phyloP scores from a whole-genome alignment of 2,113 vertebrate species.

The Sylvilagus bachmani region DNA sequence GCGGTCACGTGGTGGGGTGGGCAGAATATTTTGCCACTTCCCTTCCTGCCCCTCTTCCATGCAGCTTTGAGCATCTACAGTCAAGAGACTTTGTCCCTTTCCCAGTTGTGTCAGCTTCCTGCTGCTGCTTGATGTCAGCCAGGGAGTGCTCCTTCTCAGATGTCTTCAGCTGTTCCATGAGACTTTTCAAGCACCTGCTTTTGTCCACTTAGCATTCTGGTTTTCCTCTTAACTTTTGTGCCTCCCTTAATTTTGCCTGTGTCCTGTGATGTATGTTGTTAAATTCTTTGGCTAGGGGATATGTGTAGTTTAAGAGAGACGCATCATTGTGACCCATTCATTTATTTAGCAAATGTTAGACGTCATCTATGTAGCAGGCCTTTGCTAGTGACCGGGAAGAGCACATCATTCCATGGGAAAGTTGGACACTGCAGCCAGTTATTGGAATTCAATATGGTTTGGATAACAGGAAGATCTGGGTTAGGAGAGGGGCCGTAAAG shows the following conservation, averaged over 20 bases:
- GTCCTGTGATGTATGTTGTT: neutral
- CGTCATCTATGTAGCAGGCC: neutral
- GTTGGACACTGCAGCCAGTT: neutral
- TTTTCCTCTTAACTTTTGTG: neutral
- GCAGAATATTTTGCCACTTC: neutral
- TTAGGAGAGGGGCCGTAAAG: neutral
- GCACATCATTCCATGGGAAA: accelerated
- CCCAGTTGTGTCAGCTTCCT: neutral
- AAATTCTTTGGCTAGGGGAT: neutral
- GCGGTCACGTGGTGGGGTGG: neutral
- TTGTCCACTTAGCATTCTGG: neutral
- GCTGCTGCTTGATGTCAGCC: neutral
- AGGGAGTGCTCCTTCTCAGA: neutral
- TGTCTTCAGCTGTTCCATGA: neutral
- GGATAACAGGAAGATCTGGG: neutral
- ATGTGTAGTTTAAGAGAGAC: neutral
- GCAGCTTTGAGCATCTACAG: neutral
- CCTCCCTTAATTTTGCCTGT: neutral
- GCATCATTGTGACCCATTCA: neutral
- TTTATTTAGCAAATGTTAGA: neutral
- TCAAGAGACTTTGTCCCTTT: neutral
- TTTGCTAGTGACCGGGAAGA: neutral
- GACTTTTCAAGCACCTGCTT: neutral
- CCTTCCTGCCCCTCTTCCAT: neutral
- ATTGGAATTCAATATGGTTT: neutral